These are phyloP conservation scores for Cyclophora albipunctata DNA, from an alignment of 2,888 invertebrate genomes.

Conservation along the genomic window DNA sequence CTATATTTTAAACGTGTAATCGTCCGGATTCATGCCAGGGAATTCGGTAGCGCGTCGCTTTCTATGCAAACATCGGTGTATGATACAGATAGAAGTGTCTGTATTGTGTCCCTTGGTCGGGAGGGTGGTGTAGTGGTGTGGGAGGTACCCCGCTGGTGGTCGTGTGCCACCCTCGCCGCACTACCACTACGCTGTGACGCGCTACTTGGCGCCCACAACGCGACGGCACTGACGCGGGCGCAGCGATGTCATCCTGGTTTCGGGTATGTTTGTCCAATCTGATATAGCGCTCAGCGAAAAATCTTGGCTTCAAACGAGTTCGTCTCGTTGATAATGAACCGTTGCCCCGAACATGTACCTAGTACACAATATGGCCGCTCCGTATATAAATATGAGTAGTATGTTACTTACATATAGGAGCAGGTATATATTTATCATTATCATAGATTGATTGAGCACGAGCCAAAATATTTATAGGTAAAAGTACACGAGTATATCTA, in stretches of 20 bases:
- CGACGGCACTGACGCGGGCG: slow-evolving; percentile 33
- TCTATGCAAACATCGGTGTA: slow-evolving; percentile 37
- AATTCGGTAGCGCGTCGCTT: slow-evolving; percentile 53
- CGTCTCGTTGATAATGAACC: slow-evolving; percentile 22
- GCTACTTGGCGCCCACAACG: slow-evolving; percentile 20
- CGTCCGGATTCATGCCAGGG: slow-evolving; percentile 61
- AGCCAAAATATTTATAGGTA: too few species aligned
- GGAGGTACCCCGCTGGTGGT: slow-evolving; percentile 32
- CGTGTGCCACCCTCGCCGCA: slow-evolving; percentile 31
- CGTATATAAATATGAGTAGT: too few species aligned
- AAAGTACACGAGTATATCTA: too few species aligned
- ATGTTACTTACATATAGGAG: too few species aligned
- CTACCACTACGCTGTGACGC: slow-evolving; percentile 27
- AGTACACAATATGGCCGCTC: neutral
- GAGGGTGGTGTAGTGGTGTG: slow-evolving; percentile 39
- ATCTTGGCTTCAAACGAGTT: slow-evolving; percentile 33
- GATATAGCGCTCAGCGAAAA: slow-evolving; percentile 27
- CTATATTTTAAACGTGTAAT: slow-evolving; percentile 42
- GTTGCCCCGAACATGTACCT: slow-evolving; percentile 3
- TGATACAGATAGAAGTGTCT: slow-evolving; percentile 16
- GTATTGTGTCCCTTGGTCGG: slow-evolving; percentile 49
- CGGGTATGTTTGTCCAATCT: slow-evolving; percentile 62
- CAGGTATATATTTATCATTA: too few species aligned
- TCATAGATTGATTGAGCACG: too few species aligned
- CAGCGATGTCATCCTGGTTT: slow-evolving; percentile 56